Evolutionary conservation across 2,888 invertebrate genomes (phyloP).

Genomic region (Lepidonotus clava): DNA sequence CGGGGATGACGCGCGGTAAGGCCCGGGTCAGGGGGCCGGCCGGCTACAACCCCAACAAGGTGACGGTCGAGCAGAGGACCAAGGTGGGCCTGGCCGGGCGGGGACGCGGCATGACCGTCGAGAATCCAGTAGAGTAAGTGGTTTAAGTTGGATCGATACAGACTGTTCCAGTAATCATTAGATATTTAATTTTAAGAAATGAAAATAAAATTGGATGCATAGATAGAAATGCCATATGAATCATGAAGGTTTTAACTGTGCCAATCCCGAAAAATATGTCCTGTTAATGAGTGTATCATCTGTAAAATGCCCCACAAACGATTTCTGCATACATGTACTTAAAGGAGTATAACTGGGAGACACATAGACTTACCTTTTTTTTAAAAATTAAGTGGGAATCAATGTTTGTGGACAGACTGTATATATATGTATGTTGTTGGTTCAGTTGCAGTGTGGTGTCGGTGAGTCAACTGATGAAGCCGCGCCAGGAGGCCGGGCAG

Average conservation of each 20-base stretch:
- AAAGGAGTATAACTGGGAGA: too few relatives aligned
- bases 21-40: conserved; percentile 22
- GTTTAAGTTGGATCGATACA: background rate
- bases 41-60: conserved; percentile 26
- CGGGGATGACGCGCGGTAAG: background rate
- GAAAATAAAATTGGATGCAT: too few relatives aligned
- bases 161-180: background rate
- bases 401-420: too few relatives aligned
- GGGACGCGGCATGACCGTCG: conserved; percentile 65
- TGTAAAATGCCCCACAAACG: too few relatives aligned
- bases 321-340: too few relatives aligned
- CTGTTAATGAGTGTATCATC: too few relatives aligned
- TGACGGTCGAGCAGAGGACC: conserved; percentile 63
- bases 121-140: conserved; percentile 56
- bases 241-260: too few relatives aligned
- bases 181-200: background rate
- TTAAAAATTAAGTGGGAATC: too few relatives aligned
- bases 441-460: conserved; percentile 51
- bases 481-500: background rate
- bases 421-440: too few relatives aligned
- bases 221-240: too few relatives aligned
- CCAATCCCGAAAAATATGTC: too few relatives aligned
- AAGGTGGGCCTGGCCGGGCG: background rate
- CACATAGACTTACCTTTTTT: too few relatives aligned
- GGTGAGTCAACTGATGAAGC: conserved; percentile 49